Percentiles rank a stretch among this genome's conserved stretches.
Conservation (phyloP, 1,140 invertebrate genomes). For the Asobara japonica region DNA sequence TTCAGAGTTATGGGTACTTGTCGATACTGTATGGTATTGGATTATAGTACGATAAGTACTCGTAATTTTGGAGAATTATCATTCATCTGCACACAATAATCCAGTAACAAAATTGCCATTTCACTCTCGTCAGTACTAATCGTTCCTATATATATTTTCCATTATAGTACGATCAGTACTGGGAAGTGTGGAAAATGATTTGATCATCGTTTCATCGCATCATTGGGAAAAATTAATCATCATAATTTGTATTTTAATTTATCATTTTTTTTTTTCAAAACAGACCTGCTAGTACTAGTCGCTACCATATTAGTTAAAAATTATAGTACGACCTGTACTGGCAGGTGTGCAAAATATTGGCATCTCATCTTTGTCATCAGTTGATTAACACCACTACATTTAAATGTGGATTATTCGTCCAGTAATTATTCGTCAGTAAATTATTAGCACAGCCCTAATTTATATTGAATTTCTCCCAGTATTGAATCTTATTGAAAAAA, state of each 20-base stretch:
- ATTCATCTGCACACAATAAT: too few species aligned
- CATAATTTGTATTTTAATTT: background rate
- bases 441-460: too few species aligned
- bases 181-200: background rate
- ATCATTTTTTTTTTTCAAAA: background rate
- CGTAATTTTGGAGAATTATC: background rate
- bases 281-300: constrained; percentile 26
- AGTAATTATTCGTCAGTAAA: constrained; percentile 39
- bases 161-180: background rate
- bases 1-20: background rate
- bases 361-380: too few species aligned
- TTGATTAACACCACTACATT: constrained; percentile 37
- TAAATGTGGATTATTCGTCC: constrained; percentile 36
- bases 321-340: constrained; percentile 43
- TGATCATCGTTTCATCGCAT: background rate
- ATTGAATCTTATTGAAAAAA: too few species aligned
- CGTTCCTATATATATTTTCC: background rate
- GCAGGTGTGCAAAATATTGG: constrained; percentile 19
- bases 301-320: constrained; percentile 36
- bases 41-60: background rate
- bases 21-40: too few species aligned
- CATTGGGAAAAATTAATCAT: background rate
- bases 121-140: background rate
- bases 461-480: too few species aligned
- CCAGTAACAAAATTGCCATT: background rate